A percentile compares a stretch with the other conserved stretches of the same genome.
Evolutionary conservation across 2,888 invertebrate species (phyloP).

Genomic region (Drosophila acutilabella): DNA sequence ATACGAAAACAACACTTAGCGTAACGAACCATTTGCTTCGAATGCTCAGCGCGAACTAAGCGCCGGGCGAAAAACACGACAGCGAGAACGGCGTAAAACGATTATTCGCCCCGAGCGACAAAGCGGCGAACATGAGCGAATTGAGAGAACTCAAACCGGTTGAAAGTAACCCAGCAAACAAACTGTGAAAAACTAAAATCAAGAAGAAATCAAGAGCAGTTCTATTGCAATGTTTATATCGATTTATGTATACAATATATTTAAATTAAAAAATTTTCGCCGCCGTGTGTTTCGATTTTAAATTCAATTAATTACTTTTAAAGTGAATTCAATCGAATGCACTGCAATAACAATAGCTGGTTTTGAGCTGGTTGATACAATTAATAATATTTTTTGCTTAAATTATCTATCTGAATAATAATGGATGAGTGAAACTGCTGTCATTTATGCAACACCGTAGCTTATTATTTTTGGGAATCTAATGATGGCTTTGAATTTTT

Average conservation of each 20-base stretch:
- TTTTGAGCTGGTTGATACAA: too few species aligned
- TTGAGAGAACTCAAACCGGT: conserved; percentile 59
- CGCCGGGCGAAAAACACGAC: conserved; percentile 18
- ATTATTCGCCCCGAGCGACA: conserved; percentile 14
- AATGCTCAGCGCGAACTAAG: conserved; percentile 63
- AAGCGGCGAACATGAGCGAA: conserved; percentile 35
- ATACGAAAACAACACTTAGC: conserved; percentile 8
- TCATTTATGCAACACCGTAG: neutral
- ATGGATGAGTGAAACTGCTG: neutral
- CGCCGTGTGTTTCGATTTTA: too few species aligned
- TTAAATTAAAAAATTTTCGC: too few species aligned
- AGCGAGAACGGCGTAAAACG: conserved; percentile 7
- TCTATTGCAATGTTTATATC: too few species aligned
- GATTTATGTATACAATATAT: too few species aligned
- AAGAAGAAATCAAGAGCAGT: neutral
- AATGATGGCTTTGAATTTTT: neutral
- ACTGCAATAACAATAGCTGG: too few species aligned
- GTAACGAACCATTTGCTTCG: conserved; percentile 54
- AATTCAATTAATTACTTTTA: too few species aligned
- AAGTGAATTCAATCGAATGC: too few species aligned
- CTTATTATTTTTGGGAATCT: neutral
- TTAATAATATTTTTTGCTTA: neutral
- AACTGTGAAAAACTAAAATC: neutral
- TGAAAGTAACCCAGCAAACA: conserved; percentile 52
- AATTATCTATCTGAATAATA: neutral